Conservation (phyloP, 37 sponge, comb jelly and placozoan species). For the Oscarella lobularis region DNA sequence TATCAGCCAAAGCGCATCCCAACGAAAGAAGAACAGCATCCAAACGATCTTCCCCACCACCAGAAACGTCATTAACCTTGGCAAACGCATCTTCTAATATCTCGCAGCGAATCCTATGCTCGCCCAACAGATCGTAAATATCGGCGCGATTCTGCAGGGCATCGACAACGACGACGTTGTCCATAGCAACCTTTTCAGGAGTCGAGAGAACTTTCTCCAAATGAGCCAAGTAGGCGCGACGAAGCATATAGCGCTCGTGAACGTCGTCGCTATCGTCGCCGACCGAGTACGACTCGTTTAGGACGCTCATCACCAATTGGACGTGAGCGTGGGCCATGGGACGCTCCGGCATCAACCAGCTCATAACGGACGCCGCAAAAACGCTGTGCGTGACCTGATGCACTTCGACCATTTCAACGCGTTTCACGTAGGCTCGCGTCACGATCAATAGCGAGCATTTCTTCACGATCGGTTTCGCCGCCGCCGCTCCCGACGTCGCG, state of each 20-base stretch:
- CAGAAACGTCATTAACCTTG: not conserved
- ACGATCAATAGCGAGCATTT: not conserved
- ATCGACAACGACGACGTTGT: not conserved
- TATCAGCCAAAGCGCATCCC: not conserved
- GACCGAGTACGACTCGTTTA: not conserved
- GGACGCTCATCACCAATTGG: not conserved
- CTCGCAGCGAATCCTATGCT: not conserved
- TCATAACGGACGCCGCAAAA: not conserved
- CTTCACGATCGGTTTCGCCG: not conserved
- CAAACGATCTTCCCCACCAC: not conserved
- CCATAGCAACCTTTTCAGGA: not conserved
- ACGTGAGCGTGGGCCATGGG: not conserved
- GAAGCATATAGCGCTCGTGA: slow-evolving; percentile 1
- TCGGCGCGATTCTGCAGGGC: not conserved
- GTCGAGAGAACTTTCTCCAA: not conserved
- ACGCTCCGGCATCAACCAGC: not conserved
- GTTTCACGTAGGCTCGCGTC: slow-evolving; percentile 4
- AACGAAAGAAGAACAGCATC: not conserved
- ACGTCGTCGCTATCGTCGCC: not conserved
- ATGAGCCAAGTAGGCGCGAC: not conserved
- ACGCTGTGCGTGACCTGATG: not conserved
- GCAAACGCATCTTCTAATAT: not conserved
- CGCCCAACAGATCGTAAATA: not conserved
- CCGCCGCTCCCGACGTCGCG: not conserved
- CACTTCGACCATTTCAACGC: slow-evolving; percentile 1